phyloP scores from a whole-genome alignment of 2,888 invertebrate genomes.

The Tetragonisca angustula region DNA sequence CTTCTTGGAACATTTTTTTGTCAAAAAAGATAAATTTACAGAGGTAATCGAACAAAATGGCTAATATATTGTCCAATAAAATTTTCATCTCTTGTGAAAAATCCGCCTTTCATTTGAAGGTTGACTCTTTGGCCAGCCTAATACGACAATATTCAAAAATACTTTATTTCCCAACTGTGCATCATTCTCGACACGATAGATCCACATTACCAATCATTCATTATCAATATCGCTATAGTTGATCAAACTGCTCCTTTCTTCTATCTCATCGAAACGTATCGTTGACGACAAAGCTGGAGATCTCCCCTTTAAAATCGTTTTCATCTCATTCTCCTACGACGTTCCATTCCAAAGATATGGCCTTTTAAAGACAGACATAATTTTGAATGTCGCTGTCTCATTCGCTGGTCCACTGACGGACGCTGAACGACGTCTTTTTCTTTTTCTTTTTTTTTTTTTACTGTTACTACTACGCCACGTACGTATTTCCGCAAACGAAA shows the following conservation, averaged over 20 bases:
- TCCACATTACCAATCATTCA: too few relatives aligned
- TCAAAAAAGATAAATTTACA: too few relatives aligned
- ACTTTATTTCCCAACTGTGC: not conserved
- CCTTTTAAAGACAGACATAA: not conserved
- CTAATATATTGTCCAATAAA: too few relatives aligned
- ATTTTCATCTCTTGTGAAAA: too few relatives aligned
- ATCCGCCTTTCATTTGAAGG: too few relatives aligned
- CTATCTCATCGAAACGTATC: not conserved
- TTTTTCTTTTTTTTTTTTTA: not conserved
- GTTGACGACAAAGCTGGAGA: too few relatives aligned
- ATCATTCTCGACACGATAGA: too few relatives aligned
- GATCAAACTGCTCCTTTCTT: not conserved
- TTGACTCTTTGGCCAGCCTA: too few relatives aligned
- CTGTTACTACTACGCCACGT: conserved; percentile 9
- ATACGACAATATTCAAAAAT: too few relatives aligned
- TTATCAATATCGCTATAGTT: too few relatives aligned
- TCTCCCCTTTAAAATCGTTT: not conserved
- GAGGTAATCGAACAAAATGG: too few relatives aligned
- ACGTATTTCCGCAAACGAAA: conserved; percentile 12
- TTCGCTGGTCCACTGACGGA: not conserved
- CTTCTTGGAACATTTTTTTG: too few relatives aligned
- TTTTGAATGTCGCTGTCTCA: not conserved
- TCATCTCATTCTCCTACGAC: not conserved
- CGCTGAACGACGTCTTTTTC: not conserved
- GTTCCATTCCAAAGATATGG: not conserved